Percentiles rank a stretch among this genome's conserved stretches.
Conservation (phyloP, 2,113 vertebrate genomes). For the Xiphias gladius region DNA sequence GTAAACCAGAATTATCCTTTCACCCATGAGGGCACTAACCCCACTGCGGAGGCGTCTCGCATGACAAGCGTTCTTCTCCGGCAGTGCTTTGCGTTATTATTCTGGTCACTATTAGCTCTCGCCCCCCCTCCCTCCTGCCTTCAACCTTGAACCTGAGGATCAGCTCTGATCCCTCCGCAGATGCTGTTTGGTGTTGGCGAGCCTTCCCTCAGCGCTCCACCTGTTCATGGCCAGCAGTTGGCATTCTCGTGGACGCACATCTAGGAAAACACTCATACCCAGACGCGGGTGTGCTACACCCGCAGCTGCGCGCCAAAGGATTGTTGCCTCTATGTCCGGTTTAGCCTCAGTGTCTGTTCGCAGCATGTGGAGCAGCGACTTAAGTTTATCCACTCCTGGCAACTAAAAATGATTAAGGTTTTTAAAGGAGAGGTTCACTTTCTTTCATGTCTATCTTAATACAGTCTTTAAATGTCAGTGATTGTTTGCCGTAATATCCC, state of each 20-base stretch:
- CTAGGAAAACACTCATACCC: conserved; percentile 13
- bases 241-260: conserved; percentile 26
- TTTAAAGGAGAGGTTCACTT: background rate
- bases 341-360: background rate
- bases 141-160: conserved; percentile 59
- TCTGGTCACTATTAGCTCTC: background rate
- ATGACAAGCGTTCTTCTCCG: background rate
- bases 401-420: background rate
- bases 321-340: conserved; percentile 5
- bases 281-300: background rate
- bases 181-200: conserved; percentile 34
- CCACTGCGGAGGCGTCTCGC: background rate
- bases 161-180: conserved; percentile 42
- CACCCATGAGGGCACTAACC: background rate
- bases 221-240: conserved; percentile 53
- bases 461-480: background rate
- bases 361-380: background rate
- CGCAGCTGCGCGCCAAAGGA: background rate
- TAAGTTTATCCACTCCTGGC: background rate
- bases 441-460: background rate
- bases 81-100: background rate
- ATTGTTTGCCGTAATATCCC: background rate
- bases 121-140: background rate
- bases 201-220: conserved; percentile 43
- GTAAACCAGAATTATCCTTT: too few species aligned